Evolutionary conservation across 2,888 invertebrate genomes (phyloP).

Genomic region (Leistus spinibarbis): DNA sequence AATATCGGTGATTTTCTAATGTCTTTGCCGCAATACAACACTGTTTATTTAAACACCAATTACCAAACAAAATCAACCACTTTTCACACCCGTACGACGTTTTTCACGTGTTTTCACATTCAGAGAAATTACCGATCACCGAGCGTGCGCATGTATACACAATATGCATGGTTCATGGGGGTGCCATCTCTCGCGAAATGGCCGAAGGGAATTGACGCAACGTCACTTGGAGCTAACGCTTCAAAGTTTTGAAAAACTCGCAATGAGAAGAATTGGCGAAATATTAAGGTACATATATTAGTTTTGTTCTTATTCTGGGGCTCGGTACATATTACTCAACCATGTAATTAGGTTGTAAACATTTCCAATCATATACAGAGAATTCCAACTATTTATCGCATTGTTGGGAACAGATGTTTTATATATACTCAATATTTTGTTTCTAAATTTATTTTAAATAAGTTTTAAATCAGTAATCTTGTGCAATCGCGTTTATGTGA

Average conservation of each 20-base stretch:
- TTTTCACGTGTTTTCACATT: constrained; percentile 39
- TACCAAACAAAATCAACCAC: constrained; percentile 24
- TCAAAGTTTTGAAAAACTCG: too few species aligned
- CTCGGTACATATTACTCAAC: too few species aligned
- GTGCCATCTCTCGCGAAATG: neutral
- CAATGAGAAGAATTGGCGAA: too few species aligned
- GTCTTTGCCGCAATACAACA: neutral
- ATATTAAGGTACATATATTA: too few species aligned
- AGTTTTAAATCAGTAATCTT: neutral
- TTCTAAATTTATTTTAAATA: neutral
- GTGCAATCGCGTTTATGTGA: neutral
- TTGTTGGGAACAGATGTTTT: too few species aligned
- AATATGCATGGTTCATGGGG: neutral
- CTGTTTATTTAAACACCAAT: constrained; percentile 26
- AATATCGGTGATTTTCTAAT: neutral
- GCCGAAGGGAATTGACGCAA: neutral
- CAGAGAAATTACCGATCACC: constrained; percentile 20
- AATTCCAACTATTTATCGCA: too few species aligned
- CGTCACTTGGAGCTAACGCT: neutral
- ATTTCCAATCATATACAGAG: too few species aligned
- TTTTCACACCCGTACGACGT: constrained; percentile 35
- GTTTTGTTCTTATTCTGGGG: too few species aligned
- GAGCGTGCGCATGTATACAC: constrained; percentile 5
- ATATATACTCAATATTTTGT: too few species aligned
- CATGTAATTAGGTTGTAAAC: too few species aligned